Conservation (phyloP, 2,797 vertebrate species). For the Syngnathus acus region DNA sequence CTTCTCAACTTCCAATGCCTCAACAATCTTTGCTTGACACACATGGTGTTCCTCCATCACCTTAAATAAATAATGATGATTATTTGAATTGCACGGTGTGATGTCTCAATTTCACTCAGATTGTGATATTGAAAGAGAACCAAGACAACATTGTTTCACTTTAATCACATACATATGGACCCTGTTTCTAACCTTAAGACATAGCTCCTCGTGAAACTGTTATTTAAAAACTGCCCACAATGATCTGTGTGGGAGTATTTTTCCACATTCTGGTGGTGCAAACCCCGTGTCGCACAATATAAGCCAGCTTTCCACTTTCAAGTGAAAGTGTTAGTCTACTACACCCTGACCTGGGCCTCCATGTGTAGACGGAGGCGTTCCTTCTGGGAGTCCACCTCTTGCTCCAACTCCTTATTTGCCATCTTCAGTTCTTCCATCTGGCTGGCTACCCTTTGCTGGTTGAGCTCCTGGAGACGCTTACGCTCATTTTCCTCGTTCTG, state of each 20-base stretch:
- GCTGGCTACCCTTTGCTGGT: slow-evolving; percentile 70
- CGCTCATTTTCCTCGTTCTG: slow-evolving; percentile 78
- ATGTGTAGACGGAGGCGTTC: slow-evolving; percentile 81
- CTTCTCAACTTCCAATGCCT: slow-evolving; percentile 89
- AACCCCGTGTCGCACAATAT: slow-evolving; percentile 1
- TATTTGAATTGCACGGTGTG: background rate
- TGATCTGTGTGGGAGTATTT: slow-evolving; percentile 1
- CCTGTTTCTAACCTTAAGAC: background rate
- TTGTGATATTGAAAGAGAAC: background rate
- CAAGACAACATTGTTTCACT: background rate
- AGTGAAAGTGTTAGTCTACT: background rate
- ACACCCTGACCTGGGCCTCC: slow-evolving; percentile 77
- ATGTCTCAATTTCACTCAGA: background rate
- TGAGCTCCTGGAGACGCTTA: slow-evolving; percentile 76
- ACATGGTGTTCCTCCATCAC: slow-evolving; percentile 82
- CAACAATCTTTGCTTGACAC: slow-evolving; percentile 81
- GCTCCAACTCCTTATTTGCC: slow-evolving; percentile 78
- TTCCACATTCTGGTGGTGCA: slow-evolving; percentile 5
- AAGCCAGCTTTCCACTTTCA: background rate
- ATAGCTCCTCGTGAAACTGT: background rate
- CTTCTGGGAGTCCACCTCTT: slow-evolving; percentile 77
- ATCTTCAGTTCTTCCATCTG: slow-evolving; percentile 81
- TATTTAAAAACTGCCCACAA: background rate
- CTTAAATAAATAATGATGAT: slow-evolving; percentile 49
- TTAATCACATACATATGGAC: background rate